Evolutionary conservation across 2,797 vertebrate species (phyloP), one percentile per base, ranked within the genome.

Genomic region (Arctocebus calabarensis): DNA sequence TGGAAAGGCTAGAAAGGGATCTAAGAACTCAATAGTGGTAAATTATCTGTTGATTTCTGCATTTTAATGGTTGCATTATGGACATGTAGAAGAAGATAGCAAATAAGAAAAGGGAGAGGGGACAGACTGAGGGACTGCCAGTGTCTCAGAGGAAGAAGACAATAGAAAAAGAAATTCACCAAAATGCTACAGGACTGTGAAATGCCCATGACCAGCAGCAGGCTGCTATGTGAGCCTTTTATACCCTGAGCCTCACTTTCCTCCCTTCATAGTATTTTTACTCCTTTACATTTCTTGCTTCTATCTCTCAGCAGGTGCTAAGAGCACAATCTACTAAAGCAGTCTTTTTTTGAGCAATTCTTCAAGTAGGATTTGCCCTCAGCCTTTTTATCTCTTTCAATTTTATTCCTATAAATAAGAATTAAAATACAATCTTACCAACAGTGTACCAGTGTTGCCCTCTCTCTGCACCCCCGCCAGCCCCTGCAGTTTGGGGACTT

Each of bases 381-480:
- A 52, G 43, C 25, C 13, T 48, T 34, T 34, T 70, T 14, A n/a
- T 45, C n/a, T 81, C n/a, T 75, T 73, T 22, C 43, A 71, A 70
- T n/a, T 82, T 77, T 64, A 83, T 17, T 91, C 55, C 83, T 7
- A 37, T 71, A 70, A 45, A 6, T 62, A 37, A 66, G 45, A 89
- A 68, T 77, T 25, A 43, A 48, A 77, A 8, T n/a, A 4, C 52
- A 91, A 13, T 71, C 48, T 12, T 12, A 48, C 48, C 48, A 45
- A 45, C 45, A 48, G 48, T 48, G 48, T 12, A 13, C 48, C 48
- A 14, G 48, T 14, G 48, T 48, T 48, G 48, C 48, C 48, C 48
- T 48, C 48, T 48, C 48, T 48, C 48, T 48, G 48, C 48, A 48
- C 48, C 12, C 48, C 48, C 12, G 12, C 12, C 48, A 48, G 48